These are phyloP conservation scores for Coregonus sp. DNA, from an alignment of 2,797 vertebrate genomes.

Conservation along the genomic window DNA sequence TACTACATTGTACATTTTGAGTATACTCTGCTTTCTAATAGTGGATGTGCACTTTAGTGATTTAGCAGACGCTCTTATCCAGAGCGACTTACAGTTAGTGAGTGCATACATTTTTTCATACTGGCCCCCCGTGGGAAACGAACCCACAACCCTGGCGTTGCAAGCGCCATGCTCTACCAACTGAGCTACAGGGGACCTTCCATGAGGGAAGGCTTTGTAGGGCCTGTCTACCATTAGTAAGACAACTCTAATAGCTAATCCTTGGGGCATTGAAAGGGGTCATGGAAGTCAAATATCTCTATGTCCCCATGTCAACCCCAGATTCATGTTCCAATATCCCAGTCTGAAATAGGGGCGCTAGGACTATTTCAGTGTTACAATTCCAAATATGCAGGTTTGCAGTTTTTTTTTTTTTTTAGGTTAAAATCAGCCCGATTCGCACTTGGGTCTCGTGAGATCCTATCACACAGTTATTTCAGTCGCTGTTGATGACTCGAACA, in stretches of 20 bases:
- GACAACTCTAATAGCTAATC: constrained; percentile 32
- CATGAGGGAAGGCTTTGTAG: constrained; percentile 42
- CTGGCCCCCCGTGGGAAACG: too few relatives aligned
- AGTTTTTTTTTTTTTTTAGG: constrained; percentile 14
- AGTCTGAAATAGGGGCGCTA: neutral
- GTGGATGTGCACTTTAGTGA: constrained; percentile 30
- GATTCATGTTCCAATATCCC: constrained; percentile 29
- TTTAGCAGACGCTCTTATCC: too few relatives aligned
- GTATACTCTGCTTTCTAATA: constrained; percentile 4
- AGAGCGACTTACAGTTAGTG: too few relatives aligned
- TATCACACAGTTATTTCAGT: constrained; percentile 63
- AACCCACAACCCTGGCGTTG: too few relatives aligned
- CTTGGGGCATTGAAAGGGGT: constrained; percentile 27
- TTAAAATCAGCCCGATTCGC: constrained; percentile 61
- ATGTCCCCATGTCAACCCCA: constrained; percentile 22
- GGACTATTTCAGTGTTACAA: neutral
- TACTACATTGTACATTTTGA: too few relatives aligned
- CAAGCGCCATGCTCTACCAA: too few relatives aligned
- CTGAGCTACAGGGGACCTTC: neutral
- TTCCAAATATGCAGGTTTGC: too few relatives aligned
- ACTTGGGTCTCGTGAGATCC: constrained; percentile 64
- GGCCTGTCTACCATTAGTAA: constrained; percentile 37
- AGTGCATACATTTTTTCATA: too few relatives aligned
- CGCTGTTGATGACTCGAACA: constrained; percentile 68
- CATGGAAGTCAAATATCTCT: constrained; percentile 16